Percentiles rank a stretch among this genome's conserved stretches.
phyloP scores from a whole-genome alignment of 2,888 invertebrate species.

The Mamestra brassicae region DNA sequence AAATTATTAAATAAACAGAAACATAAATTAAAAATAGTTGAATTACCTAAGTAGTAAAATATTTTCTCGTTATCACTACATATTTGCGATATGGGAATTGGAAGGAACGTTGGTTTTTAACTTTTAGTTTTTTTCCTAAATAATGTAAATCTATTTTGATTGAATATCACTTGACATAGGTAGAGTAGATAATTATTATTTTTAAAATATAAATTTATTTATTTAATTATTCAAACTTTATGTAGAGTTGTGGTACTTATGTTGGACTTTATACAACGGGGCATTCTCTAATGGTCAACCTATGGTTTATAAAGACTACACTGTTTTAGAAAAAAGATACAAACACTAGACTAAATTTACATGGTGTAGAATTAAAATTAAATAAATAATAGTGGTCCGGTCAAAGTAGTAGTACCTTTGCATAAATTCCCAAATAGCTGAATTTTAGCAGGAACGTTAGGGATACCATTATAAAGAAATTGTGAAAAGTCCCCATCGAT shows the following conservation, averaged over 20 bases:
- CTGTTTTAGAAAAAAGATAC: not conserved
- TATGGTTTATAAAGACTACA: too few species aligned
- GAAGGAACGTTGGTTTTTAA: not conserved
- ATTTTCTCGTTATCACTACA: not conserved
- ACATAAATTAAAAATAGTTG: too few species aligned
- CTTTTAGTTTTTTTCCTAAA: not conserved
- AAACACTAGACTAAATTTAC: not conserved
- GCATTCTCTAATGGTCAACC: too few species aligned
- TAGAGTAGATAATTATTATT: not conserved
- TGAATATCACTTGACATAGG: not conserved
- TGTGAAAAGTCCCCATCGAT: too few species aligned
- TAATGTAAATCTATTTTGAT: not conserved
- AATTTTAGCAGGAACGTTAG: too few species aligned
- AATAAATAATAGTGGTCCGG: not conserved
- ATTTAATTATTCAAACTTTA: not conserved
- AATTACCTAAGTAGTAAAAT: not conserved
- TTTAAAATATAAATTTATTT: not conserved
- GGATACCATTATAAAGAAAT: too few species aligned
- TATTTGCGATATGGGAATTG: not conserved
- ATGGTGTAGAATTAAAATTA: not conserved
- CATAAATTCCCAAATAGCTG: too few species aligned
- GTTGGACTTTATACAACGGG: too few species aligned
- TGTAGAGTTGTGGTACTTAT: too few species aligned
- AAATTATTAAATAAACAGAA: too few species aligned
- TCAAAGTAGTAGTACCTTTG: too few species aligned